Conservation (phyloP, 2,113 vertebrate species). For the Mus musculus region DNA sequence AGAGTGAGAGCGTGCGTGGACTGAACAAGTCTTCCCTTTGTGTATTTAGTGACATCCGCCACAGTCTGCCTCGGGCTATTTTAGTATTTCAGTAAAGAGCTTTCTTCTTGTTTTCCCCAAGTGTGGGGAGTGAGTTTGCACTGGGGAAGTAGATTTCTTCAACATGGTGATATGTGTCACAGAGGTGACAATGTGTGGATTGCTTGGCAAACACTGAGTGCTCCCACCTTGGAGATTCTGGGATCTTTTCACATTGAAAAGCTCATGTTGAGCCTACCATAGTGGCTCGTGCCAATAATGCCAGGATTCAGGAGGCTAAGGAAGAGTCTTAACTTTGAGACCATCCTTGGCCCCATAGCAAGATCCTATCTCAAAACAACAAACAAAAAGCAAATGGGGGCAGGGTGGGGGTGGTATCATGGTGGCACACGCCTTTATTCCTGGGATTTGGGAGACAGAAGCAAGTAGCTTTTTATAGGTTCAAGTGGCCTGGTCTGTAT, state of each 20-base stretch:
- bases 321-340: background rate
- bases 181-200: rapidly evolving
- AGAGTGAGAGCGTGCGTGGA: background rate
- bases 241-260: background rate
- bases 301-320: background rate
- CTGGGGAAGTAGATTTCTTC: background rate
- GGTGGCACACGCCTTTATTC: background rate
- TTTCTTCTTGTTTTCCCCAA: background rate
- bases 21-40: background rate
- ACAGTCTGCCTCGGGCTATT: background rate
- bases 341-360: background rate
- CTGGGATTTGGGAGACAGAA: background rate
- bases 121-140: background rate
- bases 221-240: background rate
- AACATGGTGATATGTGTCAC: background rate
- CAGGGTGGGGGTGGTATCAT: background rate
- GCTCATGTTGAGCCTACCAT: background rate
- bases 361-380: background rate
- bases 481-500: background rate
- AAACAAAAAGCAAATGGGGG: background rate
- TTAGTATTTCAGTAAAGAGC: background rate
- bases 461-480: background rate
- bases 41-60: background rate
- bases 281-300: background rate
- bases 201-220: no score